These are phyloP conservation scores for Heliconius sara DNA, from an alignment of 2,888 invertebrate species.

Conservation along the genomic window DNA sequence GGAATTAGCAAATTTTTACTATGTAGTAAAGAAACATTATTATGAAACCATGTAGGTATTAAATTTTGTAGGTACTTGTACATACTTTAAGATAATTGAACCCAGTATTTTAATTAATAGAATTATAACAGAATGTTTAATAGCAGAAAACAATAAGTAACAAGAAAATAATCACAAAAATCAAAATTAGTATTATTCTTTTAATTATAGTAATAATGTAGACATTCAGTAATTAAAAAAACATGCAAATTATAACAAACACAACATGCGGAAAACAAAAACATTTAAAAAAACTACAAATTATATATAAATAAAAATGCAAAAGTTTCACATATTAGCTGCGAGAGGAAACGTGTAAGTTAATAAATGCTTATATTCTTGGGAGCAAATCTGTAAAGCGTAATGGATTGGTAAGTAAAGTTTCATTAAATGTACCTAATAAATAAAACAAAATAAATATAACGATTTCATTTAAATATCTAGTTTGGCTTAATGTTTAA, in stretches of 20 bases:
- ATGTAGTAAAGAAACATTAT: background rate
- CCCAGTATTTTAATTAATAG: background rate
- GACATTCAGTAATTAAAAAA: slow-evolving; percentile 10
- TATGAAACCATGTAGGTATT: background rate
- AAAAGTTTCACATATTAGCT: slow-evolving; percentile 3
- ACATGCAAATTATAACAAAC: slow-evolving; percentile 8
- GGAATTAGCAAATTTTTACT: background rate
- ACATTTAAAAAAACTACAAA: background rate
- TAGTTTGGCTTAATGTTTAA: background rate
- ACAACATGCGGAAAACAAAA: slow-evolving; percentile 17
- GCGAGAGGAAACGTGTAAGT: slow-evolving; percentile 51
- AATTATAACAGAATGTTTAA: no score
- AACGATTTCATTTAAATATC: background rate
- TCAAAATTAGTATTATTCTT: background rate
- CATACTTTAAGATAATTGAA: background rate
- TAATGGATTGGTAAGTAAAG: slow-evolving; percentile 26
- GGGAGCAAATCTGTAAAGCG: slow-evolving; percentile 79
- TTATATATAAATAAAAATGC: slow-evolving; percentile 3
- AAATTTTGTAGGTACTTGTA: no score
- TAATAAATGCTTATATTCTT: slow-evolving; percentile 78
- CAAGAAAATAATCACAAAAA: background rate
- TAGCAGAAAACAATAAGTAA: background rate
- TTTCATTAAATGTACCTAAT: background rate
- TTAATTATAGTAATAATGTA: background rate
- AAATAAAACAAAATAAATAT: background rate